Conservation (phyloP, 2,797 vertebrate genomes). For the Otus scops region DNA sequence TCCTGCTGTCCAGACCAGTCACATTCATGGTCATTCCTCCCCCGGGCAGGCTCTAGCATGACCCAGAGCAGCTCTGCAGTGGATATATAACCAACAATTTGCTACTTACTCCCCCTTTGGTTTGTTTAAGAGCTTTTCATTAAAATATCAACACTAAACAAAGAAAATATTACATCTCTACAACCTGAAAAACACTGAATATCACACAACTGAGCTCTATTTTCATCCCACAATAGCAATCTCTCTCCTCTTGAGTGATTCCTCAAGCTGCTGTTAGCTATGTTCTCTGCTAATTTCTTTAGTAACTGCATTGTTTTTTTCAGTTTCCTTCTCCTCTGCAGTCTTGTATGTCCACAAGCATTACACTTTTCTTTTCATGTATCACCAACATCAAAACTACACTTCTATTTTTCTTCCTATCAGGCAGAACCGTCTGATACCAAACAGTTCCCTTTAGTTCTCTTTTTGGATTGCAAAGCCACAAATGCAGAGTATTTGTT, state of each 20-base stretch:
- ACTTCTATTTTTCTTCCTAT: neutral
- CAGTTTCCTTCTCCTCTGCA: neutral
- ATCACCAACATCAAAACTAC: neutral
- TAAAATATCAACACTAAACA: neutral
- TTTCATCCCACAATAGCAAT: neutral
- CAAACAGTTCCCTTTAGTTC: neutral
- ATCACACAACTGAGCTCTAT: neutral
- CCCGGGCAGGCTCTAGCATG: neutral
- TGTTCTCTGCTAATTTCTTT: neutral
- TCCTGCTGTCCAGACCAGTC: neutral
- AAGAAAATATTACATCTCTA: neutral
- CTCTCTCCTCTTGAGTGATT: neutral
- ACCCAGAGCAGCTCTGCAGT: neutral
- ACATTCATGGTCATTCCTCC: neutral
- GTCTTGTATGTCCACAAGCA: neutral
- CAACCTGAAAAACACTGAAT: neutral
- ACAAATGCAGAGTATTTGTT: neutral
- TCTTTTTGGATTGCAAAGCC: neutral
- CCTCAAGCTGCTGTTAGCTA: neutral
- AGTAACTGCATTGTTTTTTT: neutral
- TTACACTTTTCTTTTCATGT: neutral
- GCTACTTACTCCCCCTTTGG: rapidly evolving
- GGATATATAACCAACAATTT: neutral
- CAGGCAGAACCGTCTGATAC: neutral
- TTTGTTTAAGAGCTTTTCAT: neutral